These are phyloP conservation scores for Lota lota DNA, from an alignment of 2,113 vertebrate genomes.

Conservation along the genomic window DNA sequence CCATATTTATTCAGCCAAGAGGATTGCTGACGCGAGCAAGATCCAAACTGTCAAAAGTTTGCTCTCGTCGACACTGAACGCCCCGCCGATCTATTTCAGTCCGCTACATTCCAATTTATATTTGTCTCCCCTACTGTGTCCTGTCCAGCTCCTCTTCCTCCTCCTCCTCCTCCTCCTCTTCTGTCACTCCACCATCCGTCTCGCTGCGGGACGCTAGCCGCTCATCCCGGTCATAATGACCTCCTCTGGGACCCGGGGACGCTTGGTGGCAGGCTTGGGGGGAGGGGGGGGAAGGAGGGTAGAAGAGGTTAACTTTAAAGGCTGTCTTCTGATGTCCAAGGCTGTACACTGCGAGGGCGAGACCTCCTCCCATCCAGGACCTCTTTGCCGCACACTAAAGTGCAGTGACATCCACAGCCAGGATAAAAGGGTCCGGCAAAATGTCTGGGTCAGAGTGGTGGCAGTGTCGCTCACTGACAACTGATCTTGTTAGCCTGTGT, in stretches of 20 bases:
- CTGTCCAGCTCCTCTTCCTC: constrained; percentile 15
- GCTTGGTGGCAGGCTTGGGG: constrained; percentile 51
- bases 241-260: constrained; percentile 64
- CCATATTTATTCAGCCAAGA: constrained; percentile 22
- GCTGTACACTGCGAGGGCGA: too few relatives aligned
- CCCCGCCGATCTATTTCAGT: constrained; percentile 46
- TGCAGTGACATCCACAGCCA: too few relatives aligned
- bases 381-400: too few relatives aligned
- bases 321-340: too few relatives aligned
- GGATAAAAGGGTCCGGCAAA: too few relatives aligned
- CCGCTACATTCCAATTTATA: constrained; percentile 57
- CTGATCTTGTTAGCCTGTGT: background rate
- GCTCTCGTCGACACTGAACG: constrained; percentile 20
- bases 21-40: constrained; percentile 34
- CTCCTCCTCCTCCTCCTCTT: constrained; percentile 21
- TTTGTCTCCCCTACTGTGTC: constrained; percentile 39
- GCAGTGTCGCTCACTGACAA: constrained; percentile 17
- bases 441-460: background rate
- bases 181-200: constrained; percentile 58
- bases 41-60: constrained; percentile 52
- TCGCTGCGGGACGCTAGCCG: constrained; percentile 48
- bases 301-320: too few relatives aligned
- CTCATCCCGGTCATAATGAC: constrained; percentile 73
- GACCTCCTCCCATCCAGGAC: too few relatives aligned
- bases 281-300: too few relatives aligned